phyloP scores from a whole-genome alignment of 2,888 invertebrate genomes.

The Seira musarum region DNA sequence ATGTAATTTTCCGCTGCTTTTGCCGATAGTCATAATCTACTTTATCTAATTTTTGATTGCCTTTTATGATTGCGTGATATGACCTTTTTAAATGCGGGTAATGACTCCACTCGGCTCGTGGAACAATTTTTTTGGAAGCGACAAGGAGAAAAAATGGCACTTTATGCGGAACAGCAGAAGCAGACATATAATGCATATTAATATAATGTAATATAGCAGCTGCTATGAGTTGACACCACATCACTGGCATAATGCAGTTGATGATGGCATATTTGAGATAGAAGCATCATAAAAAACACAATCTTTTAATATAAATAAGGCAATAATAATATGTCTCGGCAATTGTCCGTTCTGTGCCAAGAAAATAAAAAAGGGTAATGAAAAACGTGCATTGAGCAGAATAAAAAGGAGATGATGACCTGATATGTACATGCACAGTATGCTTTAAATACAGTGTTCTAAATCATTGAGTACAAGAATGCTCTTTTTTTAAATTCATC shows the following conservation, averaged over 20 bases:
- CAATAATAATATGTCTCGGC: slow-evolving; percentile 12
- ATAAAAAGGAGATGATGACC: background rate
- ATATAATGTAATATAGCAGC: background rate
- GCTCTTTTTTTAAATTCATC: background rate
- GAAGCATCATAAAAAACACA: background rate
- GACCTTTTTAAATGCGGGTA: background rate
- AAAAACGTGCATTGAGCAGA: background rate
- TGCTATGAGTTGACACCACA: background rate
- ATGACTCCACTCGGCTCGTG: slow-evolving; percentile 6
- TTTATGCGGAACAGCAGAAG: background rate
- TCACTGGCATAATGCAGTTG: background rate
- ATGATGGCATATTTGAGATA: background rate
- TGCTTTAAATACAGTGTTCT: slow-evolving; percentile 7
- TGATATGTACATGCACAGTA: background rate
- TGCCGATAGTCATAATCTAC: background rate
- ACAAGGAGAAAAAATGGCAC: background rate
- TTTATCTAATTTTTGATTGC: too few relatives aligned
- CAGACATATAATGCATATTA: background rate
- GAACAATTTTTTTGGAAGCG: background rate
- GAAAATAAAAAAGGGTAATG: slow-evolving; percentile 9
- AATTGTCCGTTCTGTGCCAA: slow-evolving; percentile 9
- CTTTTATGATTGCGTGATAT: too few relatives aligned
- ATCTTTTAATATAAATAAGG: slow-evolving; percentile 12
- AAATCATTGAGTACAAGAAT: slow-evolving; percentile 28
- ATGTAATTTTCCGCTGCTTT: slow-evolving; percentile 5